phyloP scores from a whole-genome alignment of 2,888 invertebrate species.

The Dorcus parallelipipedus region DNA sequence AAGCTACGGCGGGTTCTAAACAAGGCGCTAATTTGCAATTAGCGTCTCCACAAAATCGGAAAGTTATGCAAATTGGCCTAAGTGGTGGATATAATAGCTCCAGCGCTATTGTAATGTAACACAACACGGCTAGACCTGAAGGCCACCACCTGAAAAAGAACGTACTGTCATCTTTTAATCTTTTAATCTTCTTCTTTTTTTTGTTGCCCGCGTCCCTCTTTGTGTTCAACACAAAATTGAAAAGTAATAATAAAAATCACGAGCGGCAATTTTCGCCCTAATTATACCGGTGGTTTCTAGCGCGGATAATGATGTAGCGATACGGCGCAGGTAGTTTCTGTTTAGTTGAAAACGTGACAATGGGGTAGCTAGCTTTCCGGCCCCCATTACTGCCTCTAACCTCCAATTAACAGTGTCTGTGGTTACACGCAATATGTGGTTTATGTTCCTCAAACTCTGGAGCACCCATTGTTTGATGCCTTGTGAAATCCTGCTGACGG shows the following conservation, averaged over 20 bases:
- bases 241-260: too few relatives aligned
- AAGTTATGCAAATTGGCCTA: conserved; percentile 17
- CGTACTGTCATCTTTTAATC: conserved; percentile 5
- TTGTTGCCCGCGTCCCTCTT: conserved; percentile 10
- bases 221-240: background rate
- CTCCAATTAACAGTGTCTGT: conserved; percentile 34
- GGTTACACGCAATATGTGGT: conserved; percentile 21
- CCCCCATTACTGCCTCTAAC: conserved; percentile 29
- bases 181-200: background rate
- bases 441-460: background rate
- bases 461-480: too few relatives aligned
- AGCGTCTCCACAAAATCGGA: conserved; percentile 17
- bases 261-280: too few relatives aligned
- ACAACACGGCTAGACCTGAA: conserved; percentile 4
- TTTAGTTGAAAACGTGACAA: conserved; percentile 35
- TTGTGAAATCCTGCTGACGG: too few relatives aligned
- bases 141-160: too few relatives aligned
- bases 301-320: too few relatives aligned
- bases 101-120: conserved; percentile 1
- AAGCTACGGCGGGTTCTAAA: conserved; percentile 12
- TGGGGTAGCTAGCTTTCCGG: conserved; percentile 33
- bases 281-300: background rate
- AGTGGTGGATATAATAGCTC: conserved; percentile 8
- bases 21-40: conserved; percentile 23
- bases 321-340: conserved; percentile 17